Conservation (phyloP, 2,797 vertebrate species). For the Neosilurus mollespiculum region DNA sequence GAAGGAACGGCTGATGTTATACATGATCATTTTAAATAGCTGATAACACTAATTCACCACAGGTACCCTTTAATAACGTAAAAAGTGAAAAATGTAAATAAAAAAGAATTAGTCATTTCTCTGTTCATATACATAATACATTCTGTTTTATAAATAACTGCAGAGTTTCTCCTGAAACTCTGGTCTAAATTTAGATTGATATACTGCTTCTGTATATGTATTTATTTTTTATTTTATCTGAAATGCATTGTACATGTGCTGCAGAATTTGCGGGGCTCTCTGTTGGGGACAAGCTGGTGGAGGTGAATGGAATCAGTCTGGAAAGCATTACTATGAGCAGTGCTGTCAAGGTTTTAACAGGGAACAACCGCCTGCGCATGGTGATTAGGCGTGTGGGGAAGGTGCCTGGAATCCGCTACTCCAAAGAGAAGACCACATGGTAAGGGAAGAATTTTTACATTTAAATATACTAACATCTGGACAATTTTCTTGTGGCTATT, state of each 20-base stretch:
- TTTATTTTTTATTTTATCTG: neutral
- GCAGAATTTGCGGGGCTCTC: conserved; percentile 86
- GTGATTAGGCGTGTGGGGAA: conserved; percentile 92
- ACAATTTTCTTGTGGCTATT: neutral
- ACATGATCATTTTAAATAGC: too few species aligned
- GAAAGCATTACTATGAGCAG: conserved; percentile 98
- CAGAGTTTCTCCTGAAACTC: neutral
- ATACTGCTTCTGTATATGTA: neutral
- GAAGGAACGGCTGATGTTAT: too few species aligned
- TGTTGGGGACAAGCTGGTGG: conserved; percentile 94
- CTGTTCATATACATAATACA: neutral
- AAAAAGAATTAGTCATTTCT: neutral
- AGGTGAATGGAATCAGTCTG: conserved; percentile 93
- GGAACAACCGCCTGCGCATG: conserved; percentile 91
- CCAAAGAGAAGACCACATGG: conserved; percentile 98
- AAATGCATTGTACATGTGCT: conserved; percentile 2
- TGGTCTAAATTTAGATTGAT: neutral
- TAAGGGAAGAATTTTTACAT: conserved; percentile 58
- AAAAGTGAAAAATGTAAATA: neutral
- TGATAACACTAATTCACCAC: too few species aligned
- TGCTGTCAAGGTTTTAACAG: conserved; percentile 90
- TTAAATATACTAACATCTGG: neutral
- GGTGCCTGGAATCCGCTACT: conserved; percentile 94
- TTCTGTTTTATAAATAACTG: neutral
- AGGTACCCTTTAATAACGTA: too few species aligned